Evolutionary conservation across 53 echinoderm and acorn worm genomes (phyloP).

Genomic region (Astropecten irregularis): DNA sequence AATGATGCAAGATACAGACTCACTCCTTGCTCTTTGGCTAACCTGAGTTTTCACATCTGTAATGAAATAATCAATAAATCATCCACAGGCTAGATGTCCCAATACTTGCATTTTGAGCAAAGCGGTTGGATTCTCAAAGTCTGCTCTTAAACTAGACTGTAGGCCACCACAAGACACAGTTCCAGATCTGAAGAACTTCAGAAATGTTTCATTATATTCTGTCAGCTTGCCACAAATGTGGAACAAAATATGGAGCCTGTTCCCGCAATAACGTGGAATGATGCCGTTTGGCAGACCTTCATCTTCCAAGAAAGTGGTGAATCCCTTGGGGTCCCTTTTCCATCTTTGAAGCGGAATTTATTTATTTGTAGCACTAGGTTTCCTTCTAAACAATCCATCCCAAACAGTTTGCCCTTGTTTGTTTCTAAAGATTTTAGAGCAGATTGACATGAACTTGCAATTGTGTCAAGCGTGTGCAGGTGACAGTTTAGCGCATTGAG

Average conservation of each 20-base stretch:
- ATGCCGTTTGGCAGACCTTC: constrained; percentile 42
- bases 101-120: constrained; percentile 39
- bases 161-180: constrained; percentile 52
- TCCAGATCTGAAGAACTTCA: not conserved
- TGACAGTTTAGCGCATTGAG: constrained; percentile 61
- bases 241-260: constrained; percentile 57
- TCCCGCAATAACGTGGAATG: constrained; percentile 61
- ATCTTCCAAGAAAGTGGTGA: constrained; percentile 44
- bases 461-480: constrained; percentile 61
- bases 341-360: constrained; percentile 51
- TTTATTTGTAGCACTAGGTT: constrained; percentile 61
- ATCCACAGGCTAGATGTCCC: constrained; percentile 44
- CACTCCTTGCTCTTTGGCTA: too few species aligned
- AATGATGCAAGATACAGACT: too few species aligned
- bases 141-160: constrained; percentile 12
- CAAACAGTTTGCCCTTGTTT: constrained; percentile 51
- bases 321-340: constrained; percentile 56
- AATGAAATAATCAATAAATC: too few species aligned
- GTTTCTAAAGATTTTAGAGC: constrained; percentile 41
- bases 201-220: constrained; percentile 26
- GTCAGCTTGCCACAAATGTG: constrained; percentile 66
- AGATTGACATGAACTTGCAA: constrained; percentile 21
- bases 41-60: too few species aligned
- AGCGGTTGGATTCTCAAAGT: not conserved
- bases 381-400: constrained; percentile 53